Percentiles rank a stretch among this genome's conserved stretches.
Evolutionary conservation across 2,113 vertebrate species (phyloP).

Genomic region (Galeopterus variegatus): DNA sequence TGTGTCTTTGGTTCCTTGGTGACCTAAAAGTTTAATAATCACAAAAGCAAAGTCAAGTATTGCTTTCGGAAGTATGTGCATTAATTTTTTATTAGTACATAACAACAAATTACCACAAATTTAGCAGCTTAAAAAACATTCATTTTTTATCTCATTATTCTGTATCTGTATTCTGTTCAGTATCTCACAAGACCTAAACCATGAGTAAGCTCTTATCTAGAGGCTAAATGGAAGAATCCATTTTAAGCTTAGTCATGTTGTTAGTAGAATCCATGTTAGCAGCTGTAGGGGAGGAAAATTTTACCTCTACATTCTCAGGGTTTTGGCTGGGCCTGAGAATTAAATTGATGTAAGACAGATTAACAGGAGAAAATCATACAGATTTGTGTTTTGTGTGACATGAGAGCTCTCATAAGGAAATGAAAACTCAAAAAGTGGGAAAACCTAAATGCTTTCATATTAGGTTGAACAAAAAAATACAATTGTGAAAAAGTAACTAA

Average conservation of each 20-base stretch:
- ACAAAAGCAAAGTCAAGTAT: neutral
- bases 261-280: neutral
- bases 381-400: neutral
- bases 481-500: neutral
- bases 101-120: neutral
- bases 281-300: neutral
- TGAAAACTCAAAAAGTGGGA: neutral
- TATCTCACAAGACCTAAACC: neutral
- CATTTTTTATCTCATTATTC: neutral
- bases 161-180: neutral
- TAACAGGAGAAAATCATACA: neutral
- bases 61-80: neutral
- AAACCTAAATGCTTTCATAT: neutral
- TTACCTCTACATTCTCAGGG: neutral
- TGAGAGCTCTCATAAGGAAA: neutral
- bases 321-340: neutral
- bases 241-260: neutral
- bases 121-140: neutral
- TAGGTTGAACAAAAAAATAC: neutral
- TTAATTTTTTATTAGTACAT: neutral
- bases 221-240: neutral
- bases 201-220: neutral
- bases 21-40: neutral
- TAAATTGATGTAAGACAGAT: neutral
- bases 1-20: neutral